Conservation (phyloP, 64 coral and sea anemone genomes). For the Acropora yongei region DNA sequence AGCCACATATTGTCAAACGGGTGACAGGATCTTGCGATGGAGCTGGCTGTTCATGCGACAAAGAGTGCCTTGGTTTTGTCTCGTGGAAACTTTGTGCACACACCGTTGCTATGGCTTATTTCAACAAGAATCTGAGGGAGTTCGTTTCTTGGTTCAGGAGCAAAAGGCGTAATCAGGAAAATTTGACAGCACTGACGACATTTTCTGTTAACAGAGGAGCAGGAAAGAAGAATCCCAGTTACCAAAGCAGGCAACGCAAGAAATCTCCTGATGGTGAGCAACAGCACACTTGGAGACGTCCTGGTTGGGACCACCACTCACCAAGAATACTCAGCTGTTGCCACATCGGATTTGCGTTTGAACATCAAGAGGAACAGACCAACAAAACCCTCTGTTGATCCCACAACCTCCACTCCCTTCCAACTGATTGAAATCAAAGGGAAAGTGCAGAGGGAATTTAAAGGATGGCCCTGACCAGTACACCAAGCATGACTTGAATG, state of each 20-base stretch:
- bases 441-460: not conserved
- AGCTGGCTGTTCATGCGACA: constrained; percentile 35
- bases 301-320: too few species aligned
- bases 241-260: not conserved
- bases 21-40: not conserved
- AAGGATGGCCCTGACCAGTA: constrained; percentile 38
- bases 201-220: not conserved
- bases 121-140: not conserved
- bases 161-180: too few species aligned
- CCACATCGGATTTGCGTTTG: not conserved
- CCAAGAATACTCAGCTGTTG: not conserved
- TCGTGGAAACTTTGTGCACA: constrained; percentile 19
- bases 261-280: constrained; percentile 19
- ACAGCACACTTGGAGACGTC: constrained; percentile 7
- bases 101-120: constrained; percentile 8
- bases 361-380: not conserved
- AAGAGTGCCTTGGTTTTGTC: constrained; percentile 25
- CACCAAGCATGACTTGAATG: not conserved
- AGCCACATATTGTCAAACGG: not conserved
- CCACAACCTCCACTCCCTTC: constrained; percentile 16
- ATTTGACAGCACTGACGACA: not conserved
- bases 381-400: not conserved
- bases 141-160: not conserved
- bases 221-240: constrained; percentile 1
- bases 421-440: constrained; percentile 22